These are phyloP conservation scores for Formica selysi DNA, from an alignment of 1,140 invertebrate species.

Conservation along the genomic window DNA sequence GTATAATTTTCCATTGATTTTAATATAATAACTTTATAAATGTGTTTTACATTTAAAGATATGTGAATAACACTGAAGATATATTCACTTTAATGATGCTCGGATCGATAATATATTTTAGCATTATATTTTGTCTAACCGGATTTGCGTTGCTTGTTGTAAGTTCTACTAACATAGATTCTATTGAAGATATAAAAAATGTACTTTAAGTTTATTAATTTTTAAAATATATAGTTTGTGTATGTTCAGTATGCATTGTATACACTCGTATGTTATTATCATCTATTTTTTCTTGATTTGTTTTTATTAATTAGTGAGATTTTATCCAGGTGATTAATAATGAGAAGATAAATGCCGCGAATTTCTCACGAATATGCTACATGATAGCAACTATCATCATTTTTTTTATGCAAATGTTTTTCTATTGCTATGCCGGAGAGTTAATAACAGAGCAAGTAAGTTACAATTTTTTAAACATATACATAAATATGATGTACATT, in stretches of 20 bases:
- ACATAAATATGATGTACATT: background rate
- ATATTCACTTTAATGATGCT: background rate
- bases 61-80: slow-evolving; percentile 9
- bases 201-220: too few species aligned
- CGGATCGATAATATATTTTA: too few species aligned
- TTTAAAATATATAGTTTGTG: too few species aligned
- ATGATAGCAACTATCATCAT: background rate
- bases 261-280: too few species aligned
- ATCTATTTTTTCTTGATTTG: background rate
- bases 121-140: too few species aligned
- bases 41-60: background rate
- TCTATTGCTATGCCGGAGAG: slow-evolving; percentile 39
- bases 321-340: slow-evolving; percentile 6
- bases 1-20: background rate
- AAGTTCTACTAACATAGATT: too few species aligned
- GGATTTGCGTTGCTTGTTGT: too few species aligned
- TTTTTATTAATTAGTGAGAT: slow-evolving; percentile 21
- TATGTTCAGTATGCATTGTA: too few species aligned
- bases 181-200: too few species aligned
- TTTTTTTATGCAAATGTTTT: slow-evolving; percentile 10
- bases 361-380: background rate
- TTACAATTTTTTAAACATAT: background rate
- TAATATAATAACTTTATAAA: background rate
- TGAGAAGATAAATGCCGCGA: background rate
- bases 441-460: slow-evolving; percentile 17